Evolutionary conservation across 2,888 invertebrate species (phyloP).

Genomic region (Cordilura impudica): DNA sequence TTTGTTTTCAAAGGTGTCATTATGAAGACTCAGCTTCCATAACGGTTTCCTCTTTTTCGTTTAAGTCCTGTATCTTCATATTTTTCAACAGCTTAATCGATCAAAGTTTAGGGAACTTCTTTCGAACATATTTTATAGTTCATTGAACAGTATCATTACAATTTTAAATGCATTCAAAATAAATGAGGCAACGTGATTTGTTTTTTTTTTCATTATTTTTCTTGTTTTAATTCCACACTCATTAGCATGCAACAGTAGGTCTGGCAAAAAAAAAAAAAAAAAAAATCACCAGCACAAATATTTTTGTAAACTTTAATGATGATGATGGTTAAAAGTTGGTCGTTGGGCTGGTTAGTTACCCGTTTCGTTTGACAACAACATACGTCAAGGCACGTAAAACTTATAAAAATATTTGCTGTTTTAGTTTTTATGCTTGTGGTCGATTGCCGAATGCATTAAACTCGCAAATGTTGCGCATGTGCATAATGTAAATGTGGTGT

Average conservation of each 20-base stretch:
- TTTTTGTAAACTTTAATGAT: constrained; percentile 9
- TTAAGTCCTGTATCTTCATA: too few relatives aligned
- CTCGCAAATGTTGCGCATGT: constrained; percentile 39
- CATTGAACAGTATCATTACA: background rate
- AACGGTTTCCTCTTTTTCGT: too few relatives aligned
- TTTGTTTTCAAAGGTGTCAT: too few relatives aligned
- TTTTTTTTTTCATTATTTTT: constrained; percentile 5
- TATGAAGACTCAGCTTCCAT: too few relatives aligned
- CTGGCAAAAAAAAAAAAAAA: constrained; percentile 23
- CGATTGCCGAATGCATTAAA: constrained; percentile 20
- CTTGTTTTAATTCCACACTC: constrained; percentile 31
- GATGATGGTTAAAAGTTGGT: constrained; percentile 52
- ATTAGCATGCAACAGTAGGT: constrained; percentile 54
- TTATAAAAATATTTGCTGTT: constrained; percentile 37
- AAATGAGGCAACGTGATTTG: constrained; percentile 32
- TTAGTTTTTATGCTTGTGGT: background rate
- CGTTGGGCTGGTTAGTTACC: constrained; percentile 34
- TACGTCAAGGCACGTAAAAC: constrained; percentile 38
- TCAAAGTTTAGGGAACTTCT: too few relatives aligned
- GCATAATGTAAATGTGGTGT: background rate
- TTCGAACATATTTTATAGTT: background rate
- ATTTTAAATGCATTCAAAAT: background rate
- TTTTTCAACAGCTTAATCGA: too few relatives aligned
- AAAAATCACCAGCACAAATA: constrained; percentile 10
- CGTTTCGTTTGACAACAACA: constrained; percentile 40